A percentile compares a stretch with the other conserved stretches of the same genome.
Conservation (phyloP, 1,140 invertebrate species). For the Pseudomyrmex concolor region DNA sequence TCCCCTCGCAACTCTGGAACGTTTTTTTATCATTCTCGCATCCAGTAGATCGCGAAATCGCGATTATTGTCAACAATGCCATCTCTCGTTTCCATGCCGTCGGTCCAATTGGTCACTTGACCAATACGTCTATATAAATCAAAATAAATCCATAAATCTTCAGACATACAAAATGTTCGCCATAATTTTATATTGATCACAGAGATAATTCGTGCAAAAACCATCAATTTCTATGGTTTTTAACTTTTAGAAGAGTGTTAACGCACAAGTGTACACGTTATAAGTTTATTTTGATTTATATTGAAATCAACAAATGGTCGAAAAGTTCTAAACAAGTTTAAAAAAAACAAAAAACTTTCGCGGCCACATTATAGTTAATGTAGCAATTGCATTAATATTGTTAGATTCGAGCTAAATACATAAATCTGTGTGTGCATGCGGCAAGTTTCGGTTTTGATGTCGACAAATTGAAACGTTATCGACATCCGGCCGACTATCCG, state of each 20-base stretch:
- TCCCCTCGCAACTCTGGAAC: neutral
- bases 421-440: neutral
- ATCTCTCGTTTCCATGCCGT: neutral
- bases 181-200: neutral
- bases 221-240: neutral
- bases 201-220: neutral
- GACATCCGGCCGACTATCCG: conserved; percentile 42
- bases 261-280: too few relatives aligned
- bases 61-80: conserved; percentile 14
- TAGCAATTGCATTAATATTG: neutral
- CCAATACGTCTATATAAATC: neutral
- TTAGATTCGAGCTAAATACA: neutral
- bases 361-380: too few relatives aligned
- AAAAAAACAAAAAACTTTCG: too few relatives aligned
- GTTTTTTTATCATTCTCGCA: conserved; percentile 20
- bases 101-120: conserved; percentile 2
- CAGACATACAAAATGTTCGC: neutral
- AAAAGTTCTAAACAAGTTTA: too few relatives aligned
- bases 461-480: conserved; percentile 61
- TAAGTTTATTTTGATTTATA: too few relatives aligned
- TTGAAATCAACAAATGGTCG: too few relatives aligned
- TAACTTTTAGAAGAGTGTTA: neutral
- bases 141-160: neutral
- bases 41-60: conserved; percentile 7
- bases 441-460: conserved; percentile 13